Base-by-base conservation (phyloP, 1,140 invertebrate genomes). In the Drosophila dunni region DNA sequence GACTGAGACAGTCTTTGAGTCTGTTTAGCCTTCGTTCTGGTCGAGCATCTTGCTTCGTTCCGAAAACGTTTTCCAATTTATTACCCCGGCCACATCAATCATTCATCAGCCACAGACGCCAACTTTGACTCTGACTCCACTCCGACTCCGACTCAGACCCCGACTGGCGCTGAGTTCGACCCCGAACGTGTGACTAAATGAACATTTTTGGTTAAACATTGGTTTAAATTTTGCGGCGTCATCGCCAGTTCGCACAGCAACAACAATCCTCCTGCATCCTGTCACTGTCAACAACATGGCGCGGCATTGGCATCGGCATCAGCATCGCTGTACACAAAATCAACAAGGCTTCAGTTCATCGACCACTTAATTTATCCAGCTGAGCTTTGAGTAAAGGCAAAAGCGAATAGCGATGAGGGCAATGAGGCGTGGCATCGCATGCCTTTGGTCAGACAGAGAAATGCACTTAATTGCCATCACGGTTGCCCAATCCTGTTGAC, bases 351-450 rank as follows among this genome's bases (percentile, higher is more conserved):
- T 81, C 89, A 91, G 89, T 91, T 91, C 89, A 91, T 91, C 89
- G 89, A 91, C 89, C 89, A 91, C 89, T 91, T 91, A 91, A 91
- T 91, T 91, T 91, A 91, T 91, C 89, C 89, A 78, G 83, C 83
- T 91, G 84, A 91, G 89, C 89, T 85, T 89, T 91, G 83, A 91
- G 88, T 66, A 82, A 79, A 75, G 71, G 67, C 82, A 86, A 86
- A 81, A 84, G 65, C 65, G 48, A 66, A 69, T 69, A 44, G 48
- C 9, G 48, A 20, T 40, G 13, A 11, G 44, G 48, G 45, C 29
- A 45, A 24, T 60, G 17, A 58, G 34, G 62, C 71, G 65, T 67
- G 46, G 69, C 46, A 8, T 42, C 48, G 20, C 72, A 88, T 86
- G 79, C 83, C 83, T 88, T 83, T 83, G 83, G 83, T 81, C 84